Base-by-base conservation (phyloP, 2,888 invertebrate species). In the Platypus cylindrus region DNA sequence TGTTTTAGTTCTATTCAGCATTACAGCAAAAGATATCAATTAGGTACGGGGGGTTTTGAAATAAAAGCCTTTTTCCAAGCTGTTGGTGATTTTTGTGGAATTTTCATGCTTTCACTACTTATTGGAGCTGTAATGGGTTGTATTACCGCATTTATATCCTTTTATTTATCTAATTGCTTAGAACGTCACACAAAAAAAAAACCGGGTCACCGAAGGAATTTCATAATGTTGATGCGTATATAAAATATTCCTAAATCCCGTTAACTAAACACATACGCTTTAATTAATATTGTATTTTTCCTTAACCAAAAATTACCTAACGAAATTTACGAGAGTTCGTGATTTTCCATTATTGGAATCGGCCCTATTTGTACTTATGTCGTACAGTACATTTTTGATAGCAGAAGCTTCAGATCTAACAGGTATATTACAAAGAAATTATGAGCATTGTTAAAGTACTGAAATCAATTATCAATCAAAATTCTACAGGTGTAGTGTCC, bases 361-460 rank as follows among this genome's bases (percentile, higher is more conserved):
- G 0, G 89, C 94, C 1, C 71, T 98, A 25, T 97, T 98, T 65
- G 89, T 97, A 32, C 74, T 97, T 34, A 94, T 94, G 90, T 95
- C 95, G 0, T 98, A 97, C 60, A 85, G 89, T 50, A 91, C 95
- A 26, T 98, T 97, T 65, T 74, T 97, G 40, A 84, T 95, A 45
- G 94, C 95, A 1, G 97, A 98, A 68, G 91, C 90, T 29, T 79
- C 86, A 30, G 87, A 91, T 60, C 68, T 97, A n/a, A 94, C 95
- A 50, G 95, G 90, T 86, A 63, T 59, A 48, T 36, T 32, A 17
- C 8, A 30, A 29, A 18, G 7, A 9, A 16, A 3, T 3, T 25
- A n/a, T n/a, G n/a, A n/a, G n/a, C n/a, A n/a, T n/a, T n/a, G n/a
- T n/a, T n/a, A n/a, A n/a, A n/a, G n/a, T n/a, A n/a, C n/a, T n/a